phyloP scores from a whole-genome alignment of 1,140 invertebrate genomes.

The Drusus annulatus region DNA sequence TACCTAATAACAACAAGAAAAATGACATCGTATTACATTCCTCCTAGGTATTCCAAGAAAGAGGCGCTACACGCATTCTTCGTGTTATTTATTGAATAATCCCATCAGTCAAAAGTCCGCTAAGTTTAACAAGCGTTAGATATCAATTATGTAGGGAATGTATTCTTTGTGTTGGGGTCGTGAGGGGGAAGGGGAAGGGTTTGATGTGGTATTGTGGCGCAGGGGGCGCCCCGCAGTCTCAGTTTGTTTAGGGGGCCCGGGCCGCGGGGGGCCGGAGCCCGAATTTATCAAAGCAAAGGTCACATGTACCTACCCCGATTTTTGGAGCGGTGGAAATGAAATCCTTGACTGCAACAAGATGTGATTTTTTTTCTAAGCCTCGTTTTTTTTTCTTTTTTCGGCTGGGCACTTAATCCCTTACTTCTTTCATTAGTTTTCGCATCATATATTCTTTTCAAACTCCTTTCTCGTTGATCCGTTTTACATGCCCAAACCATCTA shows the following conservation, averaged over 20 bases:
- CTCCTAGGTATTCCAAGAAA: too few relatives aligned
- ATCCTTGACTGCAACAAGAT: background rate
- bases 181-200: slow-evolving; percentile 57
- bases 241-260: slow-evolving; percentile 68
- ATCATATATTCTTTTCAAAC: too few relatives aligned
- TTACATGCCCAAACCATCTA: too few relatives aligned
- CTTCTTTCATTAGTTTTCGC: too few relatives aligned
- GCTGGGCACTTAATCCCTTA: too few relatives aligned
- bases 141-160: slow-evolving; percentile 55
- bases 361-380: too few relatives aligned
- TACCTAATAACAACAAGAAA: too few relatives aligned
- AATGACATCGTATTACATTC: too few relatives aligned
- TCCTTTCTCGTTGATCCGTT: too few relatives aligned
- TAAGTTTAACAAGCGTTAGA: slow-evolving; percentile 51
- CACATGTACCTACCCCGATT: slow-evolving; percentile 29
- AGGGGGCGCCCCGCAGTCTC: slow-evolving; percentile 71
- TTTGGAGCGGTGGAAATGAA: background rate
- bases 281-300: slow-evolving; percentile 55
- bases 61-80: background rate
- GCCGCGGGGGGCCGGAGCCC: slow-evolving; percentile 61
- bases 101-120: slow-evolving; percentile 12
- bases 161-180: slow-evolving; percentile 35
- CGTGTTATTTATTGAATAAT: slow-evolving; percentile 23
- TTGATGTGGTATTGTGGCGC: slow-evolving; percentile 48
- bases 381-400: too few relatives aligned